Percentiles rank a stretch among this genome's conserved stretches.
Conservation (phyloP, 64 coral and sea anemone species). For the Actinia tenebrosa region DNA sequence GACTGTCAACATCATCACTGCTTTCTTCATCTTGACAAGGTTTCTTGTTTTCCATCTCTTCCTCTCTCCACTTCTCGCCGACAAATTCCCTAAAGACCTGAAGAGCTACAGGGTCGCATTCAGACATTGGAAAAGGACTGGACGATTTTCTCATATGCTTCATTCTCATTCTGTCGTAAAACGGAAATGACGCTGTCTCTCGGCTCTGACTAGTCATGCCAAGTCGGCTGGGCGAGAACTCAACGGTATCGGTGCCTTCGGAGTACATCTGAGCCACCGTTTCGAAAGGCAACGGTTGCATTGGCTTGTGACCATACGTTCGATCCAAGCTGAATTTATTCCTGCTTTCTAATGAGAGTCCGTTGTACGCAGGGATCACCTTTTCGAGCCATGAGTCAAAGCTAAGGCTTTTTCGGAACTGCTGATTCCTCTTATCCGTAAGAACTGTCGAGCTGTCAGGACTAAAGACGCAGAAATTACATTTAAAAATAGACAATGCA, state of each 20-base stretch:
- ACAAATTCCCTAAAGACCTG: not conserved
- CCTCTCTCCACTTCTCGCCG: not conserved
- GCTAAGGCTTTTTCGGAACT: slow-evolving; percentile 20
- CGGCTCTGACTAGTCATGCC: not conserved
- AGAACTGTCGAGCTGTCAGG: not conserved
- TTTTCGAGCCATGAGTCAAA: slow-evolving; percentile 10
- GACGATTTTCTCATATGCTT: not conserved
- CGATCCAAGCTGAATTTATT: slow-evolving; percentile 25
- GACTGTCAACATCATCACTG: not conserved
- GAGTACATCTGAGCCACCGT: slow-evolving; percentile 2
- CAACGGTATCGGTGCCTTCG: not conserved
- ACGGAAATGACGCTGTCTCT: not conserved
- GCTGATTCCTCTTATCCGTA: not conserved
- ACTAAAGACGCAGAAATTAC: not conserved
- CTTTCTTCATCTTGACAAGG: slow-evolving; percentile 2
- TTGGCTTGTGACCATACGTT: not conserved
- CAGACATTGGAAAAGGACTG: not conserved
- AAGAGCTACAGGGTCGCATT: not conserved
- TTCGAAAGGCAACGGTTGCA: slow-evolving; percentile 12
- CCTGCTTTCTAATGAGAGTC: slow-evolving; percentile 6
- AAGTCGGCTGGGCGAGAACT: not conserved
- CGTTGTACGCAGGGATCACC: slow-evolving; percentile 14
- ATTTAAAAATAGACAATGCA: not conserved
- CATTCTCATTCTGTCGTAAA: not conserved
- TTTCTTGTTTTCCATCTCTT: not conserved